A percentile compares a stretch with the other conserved stretches of the same genome.
These are phyloP conservation scores for Panagrolaimus sp. DNA, from an alignment of 1,140 invertebrate species.

Conservation along the genomic window DNA sequence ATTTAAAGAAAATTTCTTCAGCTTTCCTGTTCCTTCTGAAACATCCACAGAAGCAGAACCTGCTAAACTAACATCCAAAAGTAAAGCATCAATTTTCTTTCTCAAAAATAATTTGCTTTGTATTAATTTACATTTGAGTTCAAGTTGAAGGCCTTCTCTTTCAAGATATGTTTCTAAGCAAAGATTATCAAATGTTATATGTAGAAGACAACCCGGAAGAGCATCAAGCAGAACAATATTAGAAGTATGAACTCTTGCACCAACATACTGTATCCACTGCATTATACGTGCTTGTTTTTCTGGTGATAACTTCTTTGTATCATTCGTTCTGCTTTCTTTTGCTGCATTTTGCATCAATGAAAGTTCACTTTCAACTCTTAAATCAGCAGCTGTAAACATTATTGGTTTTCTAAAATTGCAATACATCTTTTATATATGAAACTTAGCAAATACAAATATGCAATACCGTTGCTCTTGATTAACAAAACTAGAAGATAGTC, in stretches of 20 bases:
- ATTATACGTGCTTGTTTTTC: not conserved
- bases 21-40: slow-evolving; percentile 1
- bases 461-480: slow-evolving; percentile 58
- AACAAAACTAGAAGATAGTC: slow-evolving; percentile 57
- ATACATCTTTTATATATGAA: too few species aligned
- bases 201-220: slow-evolving; percentile 58
- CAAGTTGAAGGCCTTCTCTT: slow-evolving; percentile 39
- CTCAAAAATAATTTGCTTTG: slow-evolving; percentile 42
- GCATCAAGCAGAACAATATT: slow-evolving; percentile 59
- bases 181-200: slow-evolving; percentile 58
- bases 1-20: slow-evolving; percentile 27
- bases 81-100: slow-evolving; percentile 8
- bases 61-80: slow-evolving; percentile 26
- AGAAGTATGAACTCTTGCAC: slow-evolving; percentile 52
- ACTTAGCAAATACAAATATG: too few species aligned
- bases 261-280: slow-evolving; percentile 50
- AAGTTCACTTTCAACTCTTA: slow-evolving; percentile 52
- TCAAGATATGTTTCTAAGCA: slow-evolving; percentile 50
- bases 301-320: not conserved
- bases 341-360: not conserved
- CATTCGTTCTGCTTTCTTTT: not conserved
- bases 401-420: slow-evolving; percentile 52
- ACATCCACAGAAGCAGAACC: slow-evolving; percentile 32
- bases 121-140: slow-evolving; percentile 33
- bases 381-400: slow-evolving; percentile 54